phyloP scores from a whole-genome alignment of 2,888 invertebrate species.

The Balanococcus diminutus region DNA sequence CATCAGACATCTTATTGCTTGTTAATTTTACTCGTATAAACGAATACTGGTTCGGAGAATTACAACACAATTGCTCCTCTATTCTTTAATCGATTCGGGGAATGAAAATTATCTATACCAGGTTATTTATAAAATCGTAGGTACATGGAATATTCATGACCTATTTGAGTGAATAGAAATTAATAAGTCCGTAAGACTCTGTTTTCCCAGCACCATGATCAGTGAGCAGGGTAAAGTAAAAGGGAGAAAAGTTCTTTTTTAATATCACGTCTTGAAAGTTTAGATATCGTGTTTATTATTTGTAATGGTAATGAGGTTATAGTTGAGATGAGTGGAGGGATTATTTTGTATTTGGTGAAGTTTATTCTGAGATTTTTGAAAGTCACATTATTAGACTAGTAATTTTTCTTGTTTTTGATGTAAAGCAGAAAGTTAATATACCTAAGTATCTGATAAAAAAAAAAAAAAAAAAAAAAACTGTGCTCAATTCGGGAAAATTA shows the following conservation, averaged over 20 bases:
- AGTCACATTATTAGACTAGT: background rate
- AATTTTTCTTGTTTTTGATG: too few species aligned
- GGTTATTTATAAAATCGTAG: background rate
- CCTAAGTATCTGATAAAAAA: too few species aligned
- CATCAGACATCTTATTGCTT: background rate
- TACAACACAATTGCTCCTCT: background rate
- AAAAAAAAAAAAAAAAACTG: too few species aligned
- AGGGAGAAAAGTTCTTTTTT: background rate
- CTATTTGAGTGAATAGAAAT: slow-evolving; percentile 10
- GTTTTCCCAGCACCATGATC: background rate
- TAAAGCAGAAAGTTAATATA: too few species aligned
- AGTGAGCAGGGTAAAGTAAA: background rate
- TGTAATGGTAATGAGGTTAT: background rate
- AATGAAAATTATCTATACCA: slow-evolving; percentile 10
- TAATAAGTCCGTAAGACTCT: background rate
- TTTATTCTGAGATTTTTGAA: background rate
- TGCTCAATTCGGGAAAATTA: too few species aligned
- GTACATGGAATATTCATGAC: background rate
- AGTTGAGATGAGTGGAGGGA: too few species aligned
- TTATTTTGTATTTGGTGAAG: too few species aligned
- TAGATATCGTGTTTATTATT: background rate
- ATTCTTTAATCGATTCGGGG: slow-evolving; percentile 8
- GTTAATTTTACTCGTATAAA: background rate
- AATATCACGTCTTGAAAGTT: background rate
- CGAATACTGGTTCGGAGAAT: background rate